A percentile compares a stretch with the other conserved stretches of the same genome.
phyloP scores from a whole-genome alignment of 2,888 invertebrate genomes.

The Hipparchia semele region DNA sequence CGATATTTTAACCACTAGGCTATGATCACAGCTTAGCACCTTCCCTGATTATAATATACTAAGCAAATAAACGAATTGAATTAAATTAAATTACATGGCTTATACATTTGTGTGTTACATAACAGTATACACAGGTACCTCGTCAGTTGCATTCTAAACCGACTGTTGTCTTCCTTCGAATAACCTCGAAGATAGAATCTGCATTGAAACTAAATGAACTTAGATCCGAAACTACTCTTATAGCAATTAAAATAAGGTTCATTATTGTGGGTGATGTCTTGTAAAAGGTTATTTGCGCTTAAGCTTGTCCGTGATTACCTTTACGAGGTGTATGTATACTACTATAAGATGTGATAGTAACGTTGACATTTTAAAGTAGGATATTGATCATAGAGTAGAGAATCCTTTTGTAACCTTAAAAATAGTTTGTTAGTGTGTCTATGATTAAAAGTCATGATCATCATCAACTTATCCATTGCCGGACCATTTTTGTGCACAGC shows the following conservation, averaged over 20 bases:
- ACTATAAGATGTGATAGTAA: conserved; percentile 22
- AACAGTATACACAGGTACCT: conserved; percentile 26
- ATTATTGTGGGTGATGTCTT: conserved; percentile 15
- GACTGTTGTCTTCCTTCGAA: conserved; percentile 43
- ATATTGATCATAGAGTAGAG: background rate
- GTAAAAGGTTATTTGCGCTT: conserved; percentile 30
- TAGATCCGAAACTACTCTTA: conserved; percentile 29
- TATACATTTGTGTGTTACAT: conserved; percentile 15
- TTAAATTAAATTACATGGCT: no score
- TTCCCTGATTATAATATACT: no score
- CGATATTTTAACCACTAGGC: no score
- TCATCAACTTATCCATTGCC: no score
- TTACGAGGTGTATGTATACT: conserved; percentile 22
- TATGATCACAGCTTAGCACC: no score
- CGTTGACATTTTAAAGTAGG: conserved; percentile 33
- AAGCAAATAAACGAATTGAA: no score
- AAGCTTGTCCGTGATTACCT: conserved; percentile 33
- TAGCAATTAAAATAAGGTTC: conserved; percentile 15
- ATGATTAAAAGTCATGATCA: no score
- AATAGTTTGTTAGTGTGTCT: no score
- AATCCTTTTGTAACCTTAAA: background rate
- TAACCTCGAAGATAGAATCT: conserved; percentile 48
- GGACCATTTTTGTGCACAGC: no score
- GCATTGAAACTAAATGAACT: conserved; percentile 32
- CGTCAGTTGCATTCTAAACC: conserved; percentile 27